Base-by-base conservation (phyloP, 2,113 vertebrate genomes). In the Empidonax alnorum region DNA sequence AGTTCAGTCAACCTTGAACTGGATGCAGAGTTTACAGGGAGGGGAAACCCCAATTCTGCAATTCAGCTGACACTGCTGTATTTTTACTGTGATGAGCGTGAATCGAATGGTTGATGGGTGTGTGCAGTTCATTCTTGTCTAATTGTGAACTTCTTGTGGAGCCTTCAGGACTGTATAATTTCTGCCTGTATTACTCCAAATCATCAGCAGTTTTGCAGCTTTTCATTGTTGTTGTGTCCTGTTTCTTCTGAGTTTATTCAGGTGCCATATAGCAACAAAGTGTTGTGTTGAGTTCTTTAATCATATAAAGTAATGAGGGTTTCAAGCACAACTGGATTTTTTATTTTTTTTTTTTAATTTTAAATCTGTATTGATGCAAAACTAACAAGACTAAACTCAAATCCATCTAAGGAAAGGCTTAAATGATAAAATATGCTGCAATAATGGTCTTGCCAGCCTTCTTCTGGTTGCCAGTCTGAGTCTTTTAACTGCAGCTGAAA, bases 401-500 rank as follows among this genome's bases (percentile, higher is more conserved):
- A 7, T 86, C 31, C 25, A 23, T 24, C 9, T 75, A 68, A 84
- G 56, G 28, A 76, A 81, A 66, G 23, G 16, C 30, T 73, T 79
- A 52, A 87, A 41, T 61, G 17, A 33, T 46, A 68, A 56, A 75
- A 63, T 68, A 31, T 14, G 56, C 50, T 74, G 42, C 68, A 84
- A 49, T 77, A 55, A 41, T 47, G 39, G 30, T 85, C 69, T 88
- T 93, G n/a, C 55, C 82, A 41, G 14, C 76, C 80, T 95, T 93
- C 49, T 85, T 92, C 47, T 81, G 30, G 19, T 96, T 95, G 52
- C 42, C 46, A 37, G 74, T 58, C 46, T 62, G 27, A 78, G 56
- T 73, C 68, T 96, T 92, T 91, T 91, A 86, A 85, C 66, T 67
- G 46, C 83, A 95, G 76, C 91, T 96, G 50, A 93, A 67, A 95